These are phyloP conservation scores for Protonibea diacanthus DNA, from an alignment of 2,797 vertebrate genomes.

Conservation along the genomic window DNA sequence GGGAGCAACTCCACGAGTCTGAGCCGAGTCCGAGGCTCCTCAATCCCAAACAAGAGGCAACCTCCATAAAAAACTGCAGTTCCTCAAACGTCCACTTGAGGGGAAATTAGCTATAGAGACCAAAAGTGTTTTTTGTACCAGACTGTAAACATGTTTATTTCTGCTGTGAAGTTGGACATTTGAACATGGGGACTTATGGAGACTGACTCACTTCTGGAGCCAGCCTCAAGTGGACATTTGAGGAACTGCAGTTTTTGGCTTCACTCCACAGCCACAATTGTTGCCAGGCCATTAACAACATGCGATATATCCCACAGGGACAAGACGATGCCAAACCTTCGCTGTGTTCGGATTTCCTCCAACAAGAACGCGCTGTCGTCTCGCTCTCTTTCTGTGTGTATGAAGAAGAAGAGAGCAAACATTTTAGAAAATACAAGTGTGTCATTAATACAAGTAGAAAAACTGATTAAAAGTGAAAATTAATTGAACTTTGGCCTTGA, in stretches of 20 bases:
- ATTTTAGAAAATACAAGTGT: conserved; percentile 4
- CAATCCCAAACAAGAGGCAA: too few species aligned
- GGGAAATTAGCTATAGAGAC: too few species aligned
- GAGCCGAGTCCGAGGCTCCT: background rate
- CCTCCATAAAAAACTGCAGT: background rate
- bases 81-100: too few species aligned
- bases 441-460: conserved; percentile 17
- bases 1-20: conserved; percentile 9
- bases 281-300: background rate
- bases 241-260: too few species aligned
- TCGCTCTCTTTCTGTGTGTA: background rate
- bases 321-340: background rate
- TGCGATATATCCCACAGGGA: background rate
- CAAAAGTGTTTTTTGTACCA: too few species aligned
- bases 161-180: too few species aligned
- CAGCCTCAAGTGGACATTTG: too few species aligned
- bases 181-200: too few species aligned
- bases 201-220: too few species aligned
- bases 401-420: background rate
- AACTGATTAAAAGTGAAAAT: background rate
- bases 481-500: conserved; percentile 32
- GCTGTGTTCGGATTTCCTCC: background rate
- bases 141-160: too few species aligned
- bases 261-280: too few species aligned
- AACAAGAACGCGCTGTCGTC: background rate